These are phyloP conservation scores for Syngnathus acus DNA, from an alignment of 2,797 vertebrate genomes.

Conservation along the genomic window DNA sequence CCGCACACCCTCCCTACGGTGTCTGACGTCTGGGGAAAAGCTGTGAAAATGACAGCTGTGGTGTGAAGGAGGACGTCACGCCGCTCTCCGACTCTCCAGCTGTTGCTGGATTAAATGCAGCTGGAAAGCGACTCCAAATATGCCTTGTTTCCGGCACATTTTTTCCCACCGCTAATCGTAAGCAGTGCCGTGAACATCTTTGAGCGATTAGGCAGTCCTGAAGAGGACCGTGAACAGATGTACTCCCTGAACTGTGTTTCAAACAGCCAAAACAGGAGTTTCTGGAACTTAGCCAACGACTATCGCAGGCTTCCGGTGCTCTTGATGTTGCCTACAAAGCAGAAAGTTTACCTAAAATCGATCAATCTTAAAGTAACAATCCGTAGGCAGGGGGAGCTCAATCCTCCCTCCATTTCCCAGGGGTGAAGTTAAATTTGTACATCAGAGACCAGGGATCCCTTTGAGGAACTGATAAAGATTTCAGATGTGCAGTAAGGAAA, in stretches of 20 bases:
- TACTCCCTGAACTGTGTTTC: constrained; percentile 36
- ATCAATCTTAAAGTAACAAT: constrained; percentile 61
- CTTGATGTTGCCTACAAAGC: constrained; percentile 37
- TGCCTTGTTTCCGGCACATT: constrained; percentile 27
- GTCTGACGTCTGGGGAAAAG: constrained; percentile 47
- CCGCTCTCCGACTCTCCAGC: constrained; percentile 34
- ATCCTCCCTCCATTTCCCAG: constrained; percentile 48
- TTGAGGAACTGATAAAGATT: constrained; percentile 63
- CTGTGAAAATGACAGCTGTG: constrained; percentile 54
- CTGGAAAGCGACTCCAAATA: constrained; percentile 35
- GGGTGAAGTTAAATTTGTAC: constrained; percentile 42
- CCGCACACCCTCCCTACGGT: constrained; percentile 32
- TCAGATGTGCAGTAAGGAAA: constrained; percentile 62
- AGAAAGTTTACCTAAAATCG: constrained; percentile 52
- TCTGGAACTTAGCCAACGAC: constrained; percentile 53
- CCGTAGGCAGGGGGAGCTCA: constrained; percentile 46
- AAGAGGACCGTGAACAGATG: constrained; percentile 14
- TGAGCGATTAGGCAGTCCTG: constrained; percentile 15
- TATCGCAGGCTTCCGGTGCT: constrained; percentile 62
- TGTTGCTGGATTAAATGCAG: constrained; percentile 37
- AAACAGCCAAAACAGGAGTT: constrained; percentile 45
- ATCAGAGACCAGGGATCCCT: constrained; percentile 28
- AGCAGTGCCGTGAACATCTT: constrained; percentile 12
- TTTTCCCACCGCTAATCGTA: constrained; percentile 8
- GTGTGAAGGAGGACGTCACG: constrained; percentile 46